A percentile compares a stretch with the other conserved stretches of the same genome.
Conservation (phyloP, 2,113 vertebrate species). For the Melanerpes formicivorus region DNA sequence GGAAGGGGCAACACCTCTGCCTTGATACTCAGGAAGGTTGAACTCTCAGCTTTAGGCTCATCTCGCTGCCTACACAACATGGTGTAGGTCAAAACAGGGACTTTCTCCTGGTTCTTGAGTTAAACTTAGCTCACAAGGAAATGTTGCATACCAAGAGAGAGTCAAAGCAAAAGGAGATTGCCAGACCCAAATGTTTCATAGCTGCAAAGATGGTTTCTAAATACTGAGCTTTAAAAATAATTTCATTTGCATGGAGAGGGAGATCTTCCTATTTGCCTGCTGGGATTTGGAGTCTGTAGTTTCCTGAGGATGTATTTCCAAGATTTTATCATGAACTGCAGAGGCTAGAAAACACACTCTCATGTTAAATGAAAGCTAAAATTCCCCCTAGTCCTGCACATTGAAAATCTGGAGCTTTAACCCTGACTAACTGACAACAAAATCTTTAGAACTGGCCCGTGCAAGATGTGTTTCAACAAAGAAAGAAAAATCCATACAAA, state of each 20-base stretch:
- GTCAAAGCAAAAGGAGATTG: background rate
- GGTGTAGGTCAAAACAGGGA: accelerated
- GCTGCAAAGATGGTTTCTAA: background rate
- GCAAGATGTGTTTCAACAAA: background rate
- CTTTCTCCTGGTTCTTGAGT: background rate
- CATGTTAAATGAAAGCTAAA: constrained; percentile 22
- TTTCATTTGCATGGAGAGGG: background rate
- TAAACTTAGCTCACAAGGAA: background rate
- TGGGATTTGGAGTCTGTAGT: background rate
- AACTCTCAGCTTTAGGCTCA: background rate
- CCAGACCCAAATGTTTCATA: background rate
- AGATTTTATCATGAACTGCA: constrained; percentile 12
- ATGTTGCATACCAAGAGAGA: background rate
- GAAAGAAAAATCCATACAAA: constrained; percentile 39
- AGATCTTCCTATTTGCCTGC: background rate
- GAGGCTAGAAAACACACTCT: constrained; percentile 32
- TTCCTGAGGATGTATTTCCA: constrained; percentile 11
- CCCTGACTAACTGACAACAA: constrained; percentile 3
- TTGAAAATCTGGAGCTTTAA: constrained; percentile 32
- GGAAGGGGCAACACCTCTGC: background rate
- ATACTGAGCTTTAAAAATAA: constrained; percentile 46
- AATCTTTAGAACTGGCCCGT: background rate
- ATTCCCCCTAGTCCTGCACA: background rate
- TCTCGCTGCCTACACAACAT: accelerated
- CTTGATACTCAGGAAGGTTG: background rate